phyloP scores from a whole-genome alignment of 2,888 invertebrate species.

The Coenonympha arcania region DNA sequence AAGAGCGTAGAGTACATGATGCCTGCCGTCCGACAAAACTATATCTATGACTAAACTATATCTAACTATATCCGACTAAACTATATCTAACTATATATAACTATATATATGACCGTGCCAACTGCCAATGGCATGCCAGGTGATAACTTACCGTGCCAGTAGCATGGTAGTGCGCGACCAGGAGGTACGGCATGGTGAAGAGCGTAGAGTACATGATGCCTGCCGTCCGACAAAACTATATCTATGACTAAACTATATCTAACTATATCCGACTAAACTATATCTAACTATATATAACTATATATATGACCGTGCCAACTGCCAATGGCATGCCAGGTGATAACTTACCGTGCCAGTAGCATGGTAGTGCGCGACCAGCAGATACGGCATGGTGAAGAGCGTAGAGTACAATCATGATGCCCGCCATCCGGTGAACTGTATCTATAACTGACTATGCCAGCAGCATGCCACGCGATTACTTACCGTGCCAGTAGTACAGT shows the following conservation, averaged over 20 bases:
- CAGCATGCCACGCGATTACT: conserved; percentile 36
- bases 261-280: conserved; percentile 93
- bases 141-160: conserved; percentile 91
- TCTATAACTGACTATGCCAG: no score
- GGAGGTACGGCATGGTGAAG: conserved; percentile 96
- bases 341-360: conserved; percentile 86
- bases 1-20: conserved; percentile 98
- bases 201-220: conserved; percentile 98
- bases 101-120: conserved; percentile 81
- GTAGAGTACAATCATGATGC: conserved; percentile 98
- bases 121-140: conserved; percentile 80
- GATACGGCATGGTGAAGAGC: conserved; percentile 96
- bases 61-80: conserved; percentile 96
- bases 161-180: conserved; percentile 96
- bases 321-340: conserved; percentile 69
- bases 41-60: conserved; percentile 87
- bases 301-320: conserved; percentile 80
- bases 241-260: no score
- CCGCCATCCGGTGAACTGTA: conserved; percentile 95
- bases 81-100: conserved; percentile 88
- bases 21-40: conserved; percentile 95
- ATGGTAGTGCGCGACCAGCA: conserved; percentile 95
- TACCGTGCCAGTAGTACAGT: conserved; percentile 92
- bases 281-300: conserved; percentile 88
- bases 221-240: conserved; percentile 93